Conservation (phyloP, 2,888 invertebrate species). For the Pachydiplax longipennis region DNA sequence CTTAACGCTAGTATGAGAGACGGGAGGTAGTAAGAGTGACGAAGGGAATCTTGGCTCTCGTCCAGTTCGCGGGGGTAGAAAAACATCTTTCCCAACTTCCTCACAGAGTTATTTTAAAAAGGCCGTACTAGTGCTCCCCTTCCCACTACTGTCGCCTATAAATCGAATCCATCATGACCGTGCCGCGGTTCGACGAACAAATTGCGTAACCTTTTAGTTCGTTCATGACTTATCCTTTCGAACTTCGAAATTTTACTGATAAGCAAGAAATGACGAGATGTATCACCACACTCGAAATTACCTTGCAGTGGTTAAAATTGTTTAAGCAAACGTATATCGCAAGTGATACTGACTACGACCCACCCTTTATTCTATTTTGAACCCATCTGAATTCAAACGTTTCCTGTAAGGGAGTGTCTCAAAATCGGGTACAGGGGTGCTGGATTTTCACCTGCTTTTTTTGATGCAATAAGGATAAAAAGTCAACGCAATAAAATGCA, state of each 20-base stretch:
- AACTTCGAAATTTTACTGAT: neutral
- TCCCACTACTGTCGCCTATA: slow-evolving; percentile 36
- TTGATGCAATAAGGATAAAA: no score
- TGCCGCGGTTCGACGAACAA: neutral
- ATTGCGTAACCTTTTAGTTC: neutral
- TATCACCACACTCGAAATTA: neutral
- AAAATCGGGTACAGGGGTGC: neutral
- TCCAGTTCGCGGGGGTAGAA: slow-evolving; percentile 34
- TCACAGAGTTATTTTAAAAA: slow-evolving; percentile 40
- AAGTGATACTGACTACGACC: slow-evolving; percentile 2
- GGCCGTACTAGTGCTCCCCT: slow-evolving; percentile 23
- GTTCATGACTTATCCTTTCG: no score
- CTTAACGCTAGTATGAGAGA: slow-evolving; percentile 22
- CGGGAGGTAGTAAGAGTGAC: slow-evolving; percentile 26
- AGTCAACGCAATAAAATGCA: no score
- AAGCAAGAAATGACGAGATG: neutral
- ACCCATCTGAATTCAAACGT: slow-evolving; percentile 26
- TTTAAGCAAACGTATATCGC: neutral
- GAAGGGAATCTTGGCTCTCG: slow-evolving; percentile 23
- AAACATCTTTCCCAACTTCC: slow-evolving; percentile 41
- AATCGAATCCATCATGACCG: slow-evolving; percentile 15
- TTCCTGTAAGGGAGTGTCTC: slow-evolving; percentile 18
- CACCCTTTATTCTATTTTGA: slow-evolving; percentile 43
- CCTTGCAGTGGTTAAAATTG: neutral
- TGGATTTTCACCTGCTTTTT: neutral